Percentiles rank a stretch among this genome's conserved stretches.
Evolutionary conservation across 2,888 invertebrate genomes (phyloP).

Genomic region (Colletes collaris): DNA sequence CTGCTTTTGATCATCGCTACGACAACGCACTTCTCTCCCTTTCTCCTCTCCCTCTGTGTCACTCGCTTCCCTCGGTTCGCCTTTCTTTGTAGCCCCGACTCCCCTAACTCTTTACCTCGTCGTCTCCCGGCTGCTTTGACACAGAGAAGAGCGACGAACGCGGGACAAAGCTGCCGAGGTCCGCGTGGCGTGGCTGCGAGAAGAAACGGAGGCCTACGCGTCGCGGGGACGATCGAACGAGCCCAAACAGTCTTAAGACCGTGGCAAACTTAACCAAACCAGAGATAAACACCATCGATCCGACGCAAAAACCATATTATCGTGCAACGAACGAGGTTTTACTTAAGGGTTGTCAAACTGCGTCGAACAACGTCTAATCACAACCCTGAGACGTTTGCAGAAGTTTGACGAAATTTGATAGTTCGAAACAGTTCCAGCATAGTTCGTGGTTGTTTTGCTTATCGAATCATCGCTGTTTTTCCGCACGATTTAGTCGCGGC

Average conservation of each 20-base stretch:
- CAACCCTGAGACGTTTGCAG: too few species aligned
- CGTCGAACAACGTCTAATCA: too few species aligned
- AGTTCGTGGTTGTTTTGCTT: too few species aligned
- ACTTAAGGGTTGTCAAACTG: too few species aligned
- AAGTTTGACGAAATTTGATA: too few species aligned
- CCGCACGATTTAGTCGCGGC: too few species aligned
- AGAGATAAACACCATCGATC: too few species aligned
- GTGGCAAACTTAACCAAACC: too few species aligned
- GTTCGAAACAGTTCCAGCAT: too few species aligned
- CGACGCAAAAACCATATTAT: too few species aligned
- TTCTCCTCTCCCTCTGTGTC: constrained; percentile 30
- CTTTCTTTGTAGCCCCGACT: constrained; percentile 48
- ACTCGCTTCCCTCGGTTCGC: constrained; percentile 21
- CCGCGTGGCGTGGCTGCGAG: constrained; percentile 21
- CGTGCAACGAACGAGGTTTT: too few species aligned
- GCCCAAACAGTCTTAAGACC: neutral
- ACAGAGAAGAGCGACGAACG: constrained; percentile 25
- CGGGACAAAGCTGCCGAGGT: constrained; percentile 24
- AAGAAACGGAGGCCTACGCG: constrained; percentile 1
- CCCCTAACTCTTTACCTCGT: constrained; percentile 53
- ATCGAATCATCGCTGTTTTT: too few species aligned
- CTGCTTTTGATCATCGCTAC: constrained; percentile 75
- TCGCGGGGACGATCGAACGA: constrained; percentile 28
- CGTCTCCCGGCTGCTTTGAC: constrained; percentile 40
- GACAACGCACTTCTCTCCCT: constrained; percentile 47